Percentiles rank a stretch among this genome's conserved stretches.
Evolutionary conservation across 2,113 vertebrate genomes (phyloP).

Genomic region (Anoplopoma fimbria): DNA sequence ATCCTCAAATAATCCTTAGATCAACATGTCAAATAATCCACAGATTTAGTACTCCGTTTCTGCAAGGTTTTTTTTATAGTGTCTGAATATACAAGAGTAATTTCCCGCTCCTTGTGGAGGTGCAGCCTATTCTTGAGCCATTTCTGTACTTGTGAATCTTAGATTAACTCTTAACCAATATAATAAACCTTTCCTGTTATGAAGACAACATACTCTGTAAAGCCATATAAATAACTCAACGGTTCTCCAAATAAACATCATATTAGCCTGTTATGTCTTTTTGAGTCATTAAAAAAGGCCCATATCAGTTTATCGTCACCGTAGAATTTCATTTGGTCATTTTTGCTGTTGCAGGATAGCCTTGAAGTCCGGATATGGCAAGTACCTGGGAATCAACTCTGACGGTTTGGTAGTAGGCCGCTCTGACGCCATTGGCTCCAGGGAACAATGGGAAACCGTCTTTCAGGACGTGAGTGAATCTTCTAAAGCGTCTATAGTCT

Average conservation of each 20-base stretch:
- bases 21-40: too few relatives aligned
- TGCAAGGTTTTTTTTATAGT: slow-evolving; percentile 3
- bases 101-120: background rate
- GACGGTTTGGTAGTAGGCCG: slow-evolving; percentile 94
- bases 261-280: background rate
- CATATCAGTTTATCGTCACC: background rate
- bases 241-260: background rate
- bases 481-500: background rate
- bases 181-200: slow-evolving; percentile 3
- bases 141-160: slow-evolving; percentile 3
- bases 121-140: background rate
- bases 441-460: slow-evolving; percentile 97
- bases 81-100: background rate
- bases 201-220: background rate
- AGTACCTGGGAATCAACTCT: slow-evolving; percentile 95
- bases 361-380: slow-evolving; percentile 97
- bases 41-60: slow-evolving; percentile 6
- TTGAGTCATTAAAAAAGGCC: background rate
- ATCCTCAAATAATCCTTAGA: slow-evolving; percentile 6
- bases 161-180: background rate
- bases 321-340: background rate
- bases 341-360: slow-evolving; percentile 85
- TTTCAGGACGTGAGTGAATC: slow-evolving; percentile 91
- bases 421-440: slow-evolving; percentile 94
- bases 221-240: background rate